Base-by-base conservation (phyloP, 2,888 invertebrate genomes). In the Apamea anceps region DNA sequence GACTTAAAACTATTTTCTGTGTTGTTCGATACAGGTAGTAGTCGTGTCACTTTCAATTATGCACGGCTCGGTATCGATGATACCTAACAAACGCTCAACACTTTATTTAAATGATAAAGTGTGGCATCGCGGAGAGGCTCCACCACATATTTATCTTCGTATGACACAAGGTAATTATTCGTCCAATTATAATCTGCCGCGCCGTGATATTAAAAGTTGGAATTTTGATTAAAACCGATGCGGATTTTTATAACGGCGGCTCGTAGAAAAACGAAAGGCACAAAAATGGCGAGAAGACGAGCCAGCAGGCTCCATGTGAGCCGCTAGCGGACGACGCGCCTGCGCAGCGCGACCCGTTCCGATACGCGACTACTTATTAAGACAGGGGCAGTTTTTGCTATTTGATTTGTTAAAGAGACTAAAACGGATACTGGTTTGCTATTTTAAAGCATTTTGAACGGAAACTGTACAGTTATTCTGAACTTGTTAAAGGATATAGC, bases 331-430 rank as follows among this genome's bases (percentile, higher is more conserved):
- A 42, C 54, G 63, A 74, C 67, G 84, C 76, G 75, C 76, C 74
- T 63, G 84, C 75, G 75, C 77, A 72, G 92, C 92, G 94, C 95
- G 96, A 95, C 96, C 91, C 93, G 96, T 94, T 95, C 92, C 93
- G 92, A 94, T 94, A 89, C 94, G 91, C 89, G 88, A 93, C 93
- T 96, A 95, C 96, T 96, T 96, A 96, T 96, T 96, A 96, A 96
- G 96, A 95, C 96, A 93, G 94, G 95, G 94, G 95, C 96, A 95
- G 95, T 96, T 96, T 96, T 96, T 96, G 95, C 96, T 95, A 95
- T 96, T 96, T 96, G 96, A 96, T 96, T 96, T 96, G 95, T 95
- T 95, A 96, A 96, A 96, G 94, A 95, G 94, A 93, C 93, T 95
- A 95, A 95, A 96, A 95, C 94, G 90, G 88, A 91, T 95, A 96